Base-by-base conservation (phyloP, 2,888 invertebrate genomes). In the Mycogona germanica region DNA sequence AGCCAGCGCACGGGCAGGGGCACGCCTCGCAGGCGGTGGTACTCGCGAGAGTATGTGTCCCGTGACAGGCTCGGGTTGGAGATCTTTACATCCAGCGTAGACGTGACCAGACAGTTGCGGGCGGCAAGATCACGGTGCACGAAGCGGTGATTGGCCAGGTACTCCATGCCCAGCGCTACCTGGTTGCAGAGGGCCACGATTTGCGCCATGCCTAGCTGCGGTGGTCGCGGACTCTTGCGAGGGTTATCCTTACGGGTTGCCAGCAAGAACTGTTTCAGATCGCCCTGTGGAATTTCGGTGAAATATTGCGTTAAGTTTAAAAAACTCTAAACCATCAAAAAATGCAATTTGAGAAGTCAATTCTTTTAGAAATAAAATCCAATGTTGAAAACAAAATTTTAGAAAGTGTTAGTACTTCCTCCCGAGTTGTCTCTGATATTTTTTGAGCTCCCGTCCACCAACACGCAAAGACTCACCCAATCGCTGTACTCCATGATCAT, bases 111-210 rank as follows among this genome's bases (percentile, higher is more conserved):
- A 67, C 95, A 87, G 72, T 95, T 95, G 17, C 95, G 78, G 0
- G 92, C 84, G 2, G 93, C 89, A 62, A 96, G 76, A 72, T 96
- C 95, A 65, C 82, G 81, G 70, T 93, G 93, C n/a, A 87, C 82
- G 62, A 84, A 76, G 42, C 92, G 75, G 62, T 79, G 72, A 64
- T 83, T 73, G 62, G 86, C 76, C 53, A 88, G 70, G 61, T 85
- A 80, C 66, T 87, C 86, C 78, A 88, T 79, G 29, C 82, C 95
- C 2, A 79, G 73, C 0, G 87, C 86, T 29, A 92, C 78, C 66
- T 93, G 87, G 54, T 67, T 67, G 55, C 70, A 69, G 62, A 74
- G 67, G 52, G 67, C 66, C 35, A 70, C 60, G 55, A 71, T 69
- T 62, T 73, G 73, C n/a, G 65, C 61, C 0, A 62, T 57, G 12